Base-by-base conservation (phyloP, 2,113 vertebrate genomes). In the Megaceryle torquata region DNA sequence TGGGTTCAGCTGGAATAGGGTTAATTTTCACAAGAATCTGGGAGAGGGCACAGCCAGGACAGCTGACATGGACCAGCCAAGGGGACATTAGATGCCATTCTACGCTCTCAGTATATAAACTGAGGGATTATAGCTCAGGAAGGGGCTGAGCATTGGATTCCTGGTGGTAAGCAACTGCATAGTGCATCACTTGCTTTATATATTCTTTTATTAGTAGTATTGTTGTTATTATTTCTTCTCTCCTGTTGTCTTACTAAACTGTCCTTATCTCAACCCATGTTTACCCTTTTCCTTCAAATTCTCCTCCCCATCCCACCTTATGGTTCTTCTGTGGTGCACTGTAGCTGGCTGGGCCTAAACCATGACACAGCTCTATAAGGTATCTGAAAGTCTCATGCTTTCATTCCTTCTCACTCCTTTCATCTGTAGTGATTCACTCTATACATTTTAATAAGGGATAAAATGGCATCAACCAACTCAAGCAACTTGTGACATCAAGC, bases 381-480 rank as follows among this genome's bases (percentile, higher is more conserved):
- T 82, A 76, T 14, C n/a, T 71, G 65, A 64, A 89, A 76, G 92
- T 20, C 31, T 72, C 53, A 51, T 20, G 25, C 43, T 78, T 88
- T 81, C 68, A 63, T 60, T 74, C 50, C 50, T 80, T 71, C 65
- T 91, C 15, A 4, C 16, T 70, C 76, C 67, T 84, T 91, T 92
- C 83, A 78, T 67, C 44, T 41, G 50, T 41, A 94, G 69, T 31
- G 50, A 91, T 89, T 93, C 63, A 65, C 72, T 46, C 59, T 87
- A 80, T 39, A 65, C 26, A 61, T 48, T 84, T 89, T 61, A 85
- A 68, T 86, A 85, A 61, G 31, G 41, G 46, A 60, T 53, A 93
- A 92, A 91, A 89, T 46, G 6, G 74, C 31, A 95, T 72, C 57
- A 91, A 68, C 35, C 48, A 82, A 72, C 82, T 94, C 89, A 91